phyloP scores from a whole-genome alignment of 1,140 invertebrate genomes.

The Anastrepha ludens region DNA sequence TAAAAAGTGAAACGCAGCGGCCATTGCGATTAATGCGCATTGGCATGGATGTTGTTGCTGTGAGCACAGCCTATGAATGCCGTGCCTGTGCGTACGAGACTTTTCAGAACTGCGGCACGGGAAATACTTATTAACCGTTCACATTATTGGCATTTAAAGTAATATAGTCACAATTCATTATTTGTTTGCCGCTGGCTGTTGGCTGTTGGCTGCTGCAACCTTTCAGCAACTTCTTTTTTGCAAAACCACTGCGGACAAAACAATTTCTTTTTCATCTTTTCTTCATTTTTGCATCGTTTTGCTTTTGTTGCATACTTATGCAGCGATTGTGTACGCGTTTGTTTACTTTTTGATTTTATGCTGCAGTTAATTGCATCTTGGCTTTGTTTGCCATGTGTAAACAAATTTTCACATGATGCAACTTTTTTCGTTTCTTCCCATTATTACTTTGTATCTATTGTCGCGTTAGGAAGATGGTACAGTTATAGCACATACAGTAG shows the following conservation, averaged over 20 bases:
- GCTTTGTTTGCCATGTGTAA: conserved; percentile 16
- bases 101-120: conserved; percentile 7
- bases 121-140: conserved; percentile 38
- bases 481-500: no score
- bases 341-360: conserved; percentile 55
- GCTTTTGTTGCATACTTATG: not conserved
- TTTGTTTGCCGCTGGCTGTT: not conserved
- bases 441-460: no score
- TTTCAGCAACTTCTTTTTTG: not conserved
- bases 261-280: conserved; percentile 20
- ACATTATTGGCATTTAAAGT: conserved; percentile 46
- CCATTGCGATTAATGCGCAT: not conserved
- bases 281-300: not conserved
- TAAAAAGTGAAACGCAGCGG: conserved; percentile 46
- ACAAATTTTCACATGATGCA: conserved; percentile 13
- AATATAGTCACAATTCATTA: conserved; percentile 5
- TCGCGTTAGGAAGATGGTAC: no score
- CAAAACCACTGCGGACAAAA: conserved; percentile 33
- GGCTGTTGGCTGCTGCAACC: not conserved
- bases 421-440: not conserved
- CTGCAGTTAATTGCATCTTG: conserved; percentile 54
- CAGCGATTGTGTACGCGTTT: conserved; percentile 4
- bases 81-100: not conserved
- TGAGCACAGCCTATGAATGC: no score
- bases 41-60: not conserved